Evolutionary conservation across 2,888 invertebrate genomes (phyloP), one percentile per base, ranked within the genome.

Genomic region (Beris chalybata): DNA sequence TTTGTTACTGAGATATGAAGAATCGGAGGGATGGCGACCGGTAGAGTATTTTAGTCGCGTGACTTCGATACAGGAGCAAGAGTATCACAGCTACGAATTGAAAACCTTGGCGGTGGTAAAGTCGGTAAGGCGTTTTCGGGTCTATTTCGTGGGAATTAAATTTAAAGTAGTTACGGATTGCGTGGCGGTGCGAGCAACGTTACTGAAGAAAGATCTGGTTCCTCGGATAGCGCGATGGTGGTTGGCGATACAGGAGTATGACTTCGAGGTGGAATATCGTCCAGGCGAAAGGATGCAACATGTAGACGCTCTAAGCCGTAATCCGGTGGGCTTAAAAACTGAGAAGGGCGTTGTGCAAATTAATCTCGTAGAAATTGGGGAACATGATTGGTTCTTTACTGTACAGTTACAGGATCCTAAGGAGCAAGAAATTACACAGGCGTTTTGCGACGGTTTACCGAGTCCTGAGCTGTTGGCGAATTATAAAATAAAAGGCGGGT

Each of bases 121-220:
- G 38, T 38, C 38, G 38, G 3, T 38, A 38, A 3, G 38, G 38
- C 38, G 3, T 38, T 38, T 38, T 38, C 38, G 38, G 38, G 38
- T 38, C 38, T 38, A 38, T 38, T 38, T 38, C 3, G 38, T 29
- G 4, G 59, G 54, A n/a, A 22, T 31, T 45, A 38, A 30, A 22
- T 66, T 66, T 59, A 59, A 52, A 13, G 48, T 53, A 15, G 53
- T 53, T 11, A 53, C 65, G 3, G 65, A 66, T 53, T 66, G 66
- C 45, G 15, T 57, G 3, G 44, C 57, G 15, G 22, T 48, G 11
- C 29, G 54, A 30, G 32, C 54, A n/a, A 30, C 54, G 12, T 4
- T 11, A 31, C 11, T 32, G 7, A 54, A 54, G 11, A 29, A 31
- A 54, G 54, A 54, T 31, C 38, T 38, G 3, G 38, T 38, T 38